Percentiles rank a stretch among this genome's conserved stretches.
Evolutionary conservation across 2,888 invertebrate genomes (phyloP).

Genomic region (Pseudococcus jackbeardsleyi): DNA sequence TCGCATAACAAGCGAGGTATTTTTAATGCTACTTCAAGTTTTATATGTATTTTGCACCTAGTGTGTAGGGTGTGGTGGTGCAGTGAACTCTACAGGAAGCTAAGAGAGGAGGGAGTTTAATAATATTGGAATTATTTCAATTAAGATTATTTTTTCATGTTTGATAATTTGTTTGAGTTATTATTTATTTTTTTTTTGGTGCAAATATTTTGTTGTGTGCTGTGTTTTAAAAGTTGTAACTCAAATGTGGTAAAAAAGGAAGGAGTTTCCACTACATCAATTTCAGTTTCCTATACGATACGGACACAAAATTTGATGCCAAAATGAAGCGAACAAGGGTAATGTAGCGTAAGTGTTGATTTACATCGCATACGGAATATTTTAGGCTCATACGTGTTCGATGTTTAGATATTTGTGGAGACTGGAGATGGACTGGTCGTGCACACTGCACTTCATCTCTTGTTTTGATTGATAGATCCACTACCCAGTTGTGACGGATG

Average conservation of each 20-base stretch:
- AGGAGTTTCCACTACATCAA: not conserved
- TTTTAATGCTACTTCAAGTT: not conserved
- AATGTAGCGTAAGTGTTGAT: constrained; percentile 2
- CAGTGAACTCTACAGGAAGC: not conserved
- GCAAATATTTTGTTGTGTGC: too few relatives aligned
- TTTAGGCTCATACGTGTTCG: not conserved
- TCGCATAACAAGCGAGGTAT: not conserved
- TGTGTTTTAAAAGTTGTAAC: not conserved
- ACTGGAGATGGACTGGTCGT: too few relatives aligned
- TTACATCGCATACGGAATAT: not conserved
- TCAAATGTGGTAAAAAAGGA: not conserved
- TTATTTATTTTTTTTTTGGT: not conserved
- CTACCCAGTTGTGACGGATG: too few relatives aligned
- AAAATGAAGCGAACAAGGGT: not conserved
- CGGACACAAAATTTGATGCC: constrained; percentile 1
- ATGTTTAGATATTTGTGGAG: not conserved
- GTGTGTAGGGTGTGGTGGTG: not conserved
- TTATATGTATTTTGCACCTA: not conserved
- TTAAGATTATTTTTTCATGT: not conserved
- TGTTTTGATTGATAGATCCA: too few relatives aligned
- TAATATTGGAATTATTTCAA: not conserved
- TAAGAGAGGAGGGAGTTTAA: not conserved
- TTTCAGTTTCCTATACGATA: constrained; percentile 18
- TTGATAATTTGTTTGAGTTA: not conserved
- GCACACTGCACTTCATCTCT: too few relatives aligned